A percentile compares a stretch with the other conserved stretches of the same genome.
These are phyloP conservation scores for Acanthochromis polyacanthus DNA, from an alignment of 2,113 vertebrate species.

Conservation along the genomic window DNA sequence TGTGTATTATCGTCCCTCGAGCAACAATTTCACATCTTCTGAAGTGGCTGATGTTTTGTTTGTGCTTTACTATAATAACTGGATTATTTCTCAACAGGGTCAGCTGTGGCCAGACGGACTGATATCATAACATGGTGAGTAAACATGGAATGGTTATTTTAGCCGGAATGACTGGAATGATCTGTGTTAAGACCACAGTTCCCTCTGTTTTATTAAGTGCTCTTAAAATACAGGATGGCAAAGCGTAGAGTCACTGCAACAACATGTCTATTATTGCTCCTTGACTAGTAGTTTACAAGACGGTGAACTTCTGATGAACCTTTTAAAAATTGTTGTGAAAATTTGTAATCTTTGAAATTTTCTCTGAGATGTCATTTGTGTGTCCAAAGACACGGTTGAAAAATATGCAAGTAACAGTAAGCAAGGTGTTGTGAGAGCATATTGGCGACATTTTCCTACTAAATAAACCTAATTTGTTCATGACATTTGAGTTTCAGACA, in stretches of 20 bases:
- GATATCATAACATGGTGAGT: slow-evolving; percentile 10
- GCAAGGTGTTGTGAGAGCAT: not conserved
- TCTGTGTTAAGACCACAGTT: slow-evolving; percentile 3
- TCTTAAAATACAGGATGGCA: slow-evolving; percentile 14
- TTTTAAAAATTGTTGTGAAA: not conserved
- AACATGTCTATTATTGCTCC: not conserved
- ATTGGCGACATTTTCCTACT: no score
- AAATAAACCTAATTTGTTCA: not conserved
- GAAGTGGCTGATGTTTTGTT: not conserved
- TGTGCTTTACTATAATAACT: slow-evolving; percentile 26
- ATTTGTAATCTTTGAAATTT: not conserved
- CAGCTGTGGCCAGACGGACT: slow-evolving; percentile 30
- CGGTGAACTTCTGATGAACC: slow-evolving; percentile 31
- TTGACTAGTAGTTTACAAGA: slow-evolving; percentile 1
- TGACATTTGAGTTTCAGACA: not conserved
- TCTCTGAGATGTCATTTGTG: not conserved
- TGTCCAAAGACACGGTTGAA: not conserved
- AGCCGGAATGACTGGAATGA: slow-evolving; percentile 21
- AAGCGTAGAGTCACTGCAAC: not conserved
- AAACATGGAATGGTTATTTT: slow-evolving; percentile 46
- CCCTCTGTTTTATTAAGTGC: slow-evolving; percentile 12
- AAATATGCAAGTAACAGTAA: not conserved
- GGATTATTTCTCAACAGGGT: slow-evolving; percentile 18
- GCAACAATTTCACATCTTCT: not conserved
- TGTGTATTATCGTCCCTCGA: not conserved